Base-by-base conservation (phyloP, 2,797 vertebrate species). In the Sebastes taczanowskii region DNA sequence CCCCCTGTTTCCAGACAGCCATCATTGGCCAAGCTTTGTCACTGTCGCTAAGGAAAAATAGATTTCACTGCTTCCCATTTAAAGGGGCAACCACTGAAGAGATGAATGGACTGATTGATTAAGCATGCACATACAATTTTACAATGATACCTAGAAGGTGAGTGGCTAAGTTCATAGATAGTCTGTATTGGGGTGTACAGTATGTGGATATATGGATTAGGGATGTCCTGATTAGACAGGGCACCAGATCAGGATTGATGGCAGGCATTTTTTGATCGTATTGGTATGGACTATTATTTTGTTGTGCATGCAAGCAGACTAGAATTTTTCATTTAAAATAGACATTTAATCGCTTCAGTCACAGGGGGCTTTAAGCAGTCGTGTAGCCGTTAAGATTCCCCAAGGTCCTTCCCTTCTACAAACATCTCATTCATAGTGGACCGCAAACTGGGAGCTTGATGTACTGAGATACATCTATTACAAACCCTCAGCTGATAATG, bases 361-460 rank as follows among this genome's bases (percentile, higher is more conserved):
- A 77, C 53, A 60, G 52, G 56, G 52, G 68, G 55, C 23, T 81
- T 70, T 38, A n/a, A 55, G 83, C 27, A 59, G 61, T 53, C 63
- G 14, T 64, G 74, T 69, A 74, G 71, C 74, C 61, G 67, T 74
- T 79, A 22, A 74, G 38, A 71, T 79, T 82, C 77, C 84, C 61
- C 29, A 14, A 38, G 73, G 59, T 35, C 71, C 59, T 80, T 67
- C 11, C 61, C 8, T 4, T 56, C 60, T 72, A 25, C 62, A 77
- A 72, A 75, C 67, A 73, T 23, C 30, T 74, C 25, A 22, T 63
- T 58, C 73, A 49, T 25, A 71, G 18, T 53, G 55, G 60, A 52
- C 56, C 60, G 59, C 68, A 72, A 75, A 75, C 72, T 18, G 59
- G 34, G 58, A 66, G 61, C 56, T 67, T 11, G 61, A 77, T 83